Conservation (phyloP, 2,797 vertebrate species). For the Adelosebastes latens region DNA sequence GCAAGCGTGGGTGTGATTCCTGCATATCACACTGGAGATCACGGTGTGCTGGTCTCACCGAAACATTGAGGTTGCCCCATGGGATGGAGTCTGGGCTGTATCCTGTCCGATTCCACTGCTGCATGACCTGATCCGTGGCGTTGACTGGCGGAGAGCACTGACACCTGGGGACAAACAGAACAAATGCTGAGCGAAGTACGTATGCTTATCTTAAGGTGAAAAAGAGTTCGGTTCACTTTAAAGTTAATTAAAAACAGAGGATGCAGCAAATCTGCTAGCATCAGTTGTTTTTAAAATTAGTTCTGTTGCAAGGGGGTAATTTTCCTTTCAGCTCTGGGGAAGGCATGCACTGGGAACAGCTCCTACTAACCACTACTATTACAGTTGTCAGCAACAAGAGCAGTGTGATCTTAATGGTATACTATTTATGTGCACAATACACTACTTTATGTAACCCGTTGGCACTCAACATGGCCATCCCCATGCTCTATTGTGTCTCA, state of each 20-base stretch:
- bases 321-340: background rate
- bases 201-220: background rate
- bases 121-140: constrained; percentile 76
- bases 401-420: background rate
- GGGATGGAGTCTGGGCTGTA: constrained; percentile 80
- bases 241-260: constrained; percentile 11
- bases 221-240: background rate
- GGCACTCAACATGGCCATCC: background rate
- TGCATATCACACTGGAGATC: constrained; percentile 25
- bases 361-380: background rate
- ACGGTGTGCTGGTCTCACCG: constrained; percentile 82
- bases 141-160: constrained; percentile 86
- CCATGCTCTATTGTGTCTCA: too few relatives aligned
- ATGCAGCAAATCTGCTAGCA: background rate
- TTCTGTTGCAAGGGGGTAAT: background rate
- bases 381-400: background rate
- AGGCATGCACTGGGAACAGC: background rate
- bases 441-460: background rate
- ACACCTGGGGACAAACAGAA: constrained; percentile 80
- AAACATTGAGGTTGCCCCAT: constrained; percentile 90
- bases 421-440: background rate
- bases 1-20: constrained; percentile 9
- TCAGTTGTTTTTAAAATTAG: background rate
- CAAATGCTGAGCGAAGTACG: background rate
- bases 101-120: constrained; percentile 82